These are phyloP conservation scores for Pyrochroa serraticornis DNA, from an alignment of 2,888 invertebrate species.

Conservation along the genomic window DNA sequence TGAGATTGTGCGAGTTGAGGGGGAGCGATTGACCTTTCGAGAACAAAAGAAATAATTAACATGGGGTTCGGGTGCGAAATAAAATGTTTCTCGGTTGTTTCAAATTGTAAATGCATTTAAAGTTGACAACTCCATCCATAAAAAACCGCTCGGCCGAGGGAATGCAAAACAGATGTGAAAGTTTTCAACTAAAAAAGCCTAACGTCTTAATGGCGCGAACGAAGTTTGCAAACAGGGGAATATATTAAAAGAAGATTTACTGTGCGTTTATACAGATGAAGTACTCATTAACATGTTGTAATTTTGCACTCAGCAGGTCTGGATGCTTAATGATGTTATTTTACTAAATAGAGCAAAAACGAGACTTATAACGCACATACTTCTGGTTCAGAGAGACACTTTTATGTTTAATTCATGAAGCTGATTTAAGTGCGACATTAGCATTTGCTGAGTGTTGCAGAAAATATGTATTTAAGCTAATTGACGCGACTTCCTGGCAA, in stretches of 20 bases:
- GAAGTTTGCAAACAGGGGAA: constrained; percentile 40
- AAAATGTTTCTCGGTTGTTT: constrained; percentile 13
- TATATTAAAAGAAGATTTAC: constrained; percentile 45
- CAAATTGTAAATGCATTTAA: constrained; percentile 24
- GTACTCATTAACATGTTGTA: constrained; percentile 42
- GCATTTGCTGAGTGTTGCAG: constrained; percentile 9
- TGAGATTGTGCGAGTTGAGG: background rate
- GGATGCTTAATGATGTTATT: constrained; percentile 29
- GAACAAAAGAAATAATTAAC: background rate
- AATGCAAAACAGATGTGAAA: constrained; percentile 39
- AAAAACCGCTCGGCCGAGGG: constrained; percentile 25
- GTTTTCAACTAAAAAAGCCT: constrained; percentile 36
- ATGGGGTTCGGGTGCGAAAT: background rate
- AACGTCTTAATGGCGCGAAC: constrained; percentile 39
- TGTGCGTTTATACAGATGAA: constrained; percentile 46
- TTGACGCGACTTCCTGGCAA: constrained; percentile 1
- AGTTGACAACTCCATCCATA: constrained; percentile 21
- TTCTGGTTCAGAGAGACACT: constrained; percentile 20
- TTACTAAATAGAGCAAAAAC: constrained; percentile 20
- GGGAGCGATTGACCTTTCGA: background rate
- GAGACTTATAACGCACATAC: constrained; percentile 22
- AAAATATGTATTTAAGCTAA: constrained; percentile 10
- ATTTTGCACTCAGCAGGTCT: constrained; percentile 29
- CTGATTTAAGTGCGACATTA: constrained; percentile 20
- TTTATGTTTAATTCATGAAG: constrained; percentile 30